Base-by-base conservation (phyloP, 2,888 invertebrate genomes). In the Melolontha melolontha region DNA sequence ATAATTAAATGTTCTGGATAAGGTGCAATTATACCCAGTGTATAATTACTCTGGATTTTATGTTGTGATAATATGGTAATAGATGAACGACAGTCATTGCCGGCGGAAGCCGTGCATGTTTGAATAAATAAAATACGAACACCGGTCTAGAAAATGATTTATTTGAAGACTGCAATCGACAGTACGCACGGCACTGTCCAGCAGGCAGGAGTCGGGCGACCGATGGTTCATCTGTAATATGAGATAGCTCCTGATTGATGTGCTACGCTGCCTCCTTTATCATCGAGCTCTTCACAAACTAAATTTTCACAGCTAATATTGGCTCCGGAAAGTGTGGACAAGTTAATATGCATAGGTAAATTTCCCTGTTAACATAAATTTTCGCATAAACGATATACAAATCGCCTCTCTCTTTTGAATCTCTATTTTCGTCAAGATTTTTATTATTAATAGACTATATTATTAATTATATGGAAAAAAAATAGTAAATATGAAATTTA, bases 261-360 rank as follows among this genome's bases (percentile, higher is more conserved):
- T 73, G 76, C 75, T 76, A 74, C 72, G 72, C 71, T 71, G 71
- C 59, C 72, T 71, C 71, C 70, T 70, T 67, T 70, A 66, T 71
- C 72, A 70, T 71, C 71, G 68, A 44, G 52, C 70, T 69, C 66
- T 67, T 66, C 71, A 75, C 71, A 76, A 76, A 77, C 76, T 75
- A 75, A 78, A 79, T 78, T 76, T 78, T 75, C 77, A 76, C 73
- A 74, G 74, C 76, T 75, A 79, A 79, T 79, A 78, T 78, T 78
- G 73, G 75, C 76, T 74, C 73, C 74, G 74, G 76, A 75, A 78
- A 77, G 77, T 77, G 75, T 73, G 76, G 76, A 78, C 77, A 78
- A 78, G 76, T 77, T 76, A 76, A 76, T 77, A 77, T 77, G 76
- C 77, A 76, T 77, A 76, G 77, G 77, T 76, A 77, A 76, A 76